Evolutionary conservation across 1,140 invertebrate species (phyloP), one percentile per base, ranked within the genome.

Genomic region (Bathynomus jamesi): DNA sequence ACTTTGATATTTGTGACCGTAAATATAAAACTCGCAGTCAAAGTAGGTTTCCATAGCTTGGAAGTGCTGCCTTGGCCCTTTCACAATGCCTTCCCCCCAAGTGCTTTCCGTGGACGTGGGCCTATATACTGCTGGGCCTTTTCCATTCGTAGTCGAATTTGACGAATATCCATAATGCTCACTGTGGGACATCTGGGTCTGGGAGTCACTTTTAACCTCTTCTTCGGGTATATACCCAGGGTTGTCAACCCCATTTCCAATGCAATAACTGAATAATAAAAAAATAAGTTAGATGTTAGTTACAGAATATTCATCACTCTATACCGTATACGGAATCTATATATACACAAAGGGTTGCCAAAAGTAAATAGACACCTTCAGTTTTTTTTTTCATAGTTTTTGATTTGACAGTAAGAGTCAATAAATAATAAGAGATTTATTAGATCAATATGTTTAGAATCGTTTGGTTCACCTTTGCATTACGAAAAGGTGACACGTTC

Each of bases 1-100:
- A 81, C 80, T 81, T 61, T 80, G 80, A 53, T 81, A 80, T 65
- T 80, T 81, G 71, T 81, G 80, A 13, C 80, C 80, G 61, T 80
- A 81, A 3, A 81, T 74, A 70, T 79, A 81, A 67, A 80, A 78
- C 63, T 79, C 80, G 75, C 79, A 78, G 69, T 80, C 79, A 70
- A 81, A 81, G 69, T 81, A 81, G 21, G 78, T 78, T 71, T 81
- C 80, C n/a, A 76, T 69, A 0, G 80, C 75, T 63, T 62, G 28
- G 69, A 70, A 76, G 69, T 76, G 75, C 21, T 76, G 70, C 0
- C 29, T 70, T 1, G 75, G 75, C 2, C 75, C 75, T 17, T 25
- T 61, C 24, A 73, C 17, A 21, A 68, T 53, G 10, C 28, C 28
- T 61, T 76, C 71, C 31, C 65, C 27, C 66, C 69, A 68, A 0